Evolutionary conservation across 2,113 vertebrate species (phyloP).

Genomic region (Chloroceryle aenea): DNA sequence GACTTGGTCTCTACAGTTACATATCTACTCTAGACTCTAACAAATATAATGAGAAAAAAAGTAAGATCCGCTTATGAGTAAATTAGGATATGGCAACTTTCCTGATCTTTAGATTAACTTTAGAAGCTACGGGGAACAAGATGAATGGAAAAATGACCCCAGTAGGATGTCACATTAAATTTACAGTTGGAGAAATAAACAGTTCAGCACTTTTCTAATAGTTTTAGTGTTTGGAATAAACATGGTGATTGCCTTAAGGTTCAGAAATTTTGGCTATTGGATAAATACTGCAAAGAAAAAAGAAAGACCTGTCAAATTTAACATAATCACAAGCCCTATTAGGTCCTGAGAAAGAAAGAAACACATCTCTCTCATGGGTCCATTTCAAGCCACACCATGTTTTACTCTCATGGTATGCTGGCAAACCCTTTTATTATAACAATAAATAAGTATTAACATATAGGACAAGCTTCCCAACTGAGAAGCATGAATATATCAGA

Average conservation of each 20-base stretch:
- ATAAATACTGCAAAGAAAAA: background rate
- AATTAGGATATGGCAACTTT: background rate
- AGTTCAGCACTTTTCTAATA: background rate
- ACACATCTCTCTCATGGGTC: background rate
- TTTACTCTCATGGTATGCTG: background rate
- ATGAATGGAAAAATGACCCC: background rate
- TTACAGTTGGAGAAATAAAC: background rate
- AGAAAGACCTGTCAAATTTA: background rate
- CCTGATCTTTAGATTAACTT: background rate
- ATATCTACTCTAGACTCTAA: background rate
- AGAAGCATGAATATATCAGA: background rate
- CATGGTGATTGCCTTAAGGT: background rate
- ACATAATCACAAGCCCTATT: background rate
- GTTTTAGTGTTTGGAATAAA: background rate
- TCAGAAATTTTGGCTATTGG: background rate
- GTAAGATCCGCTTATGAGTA: background rate
- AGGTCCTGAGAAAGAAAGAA: background rate
- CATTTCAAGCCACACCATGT: background rate
- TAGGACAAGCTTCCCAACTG: background rate
- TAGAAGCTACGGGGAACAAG: background rate
- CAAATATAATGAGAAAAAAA: background rate
- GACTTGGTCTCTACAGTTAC: background rate
- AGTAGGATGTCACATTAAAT: background rate
- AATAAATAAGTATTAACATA: background rate
- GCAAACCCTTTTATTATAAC: background rate